Percentiles rank a stretch among this genome's conserved stretches.
Conservation (phyloP, 1,140 invertebrate species). For the Trachymyrmex septentrionalis region DNA sequence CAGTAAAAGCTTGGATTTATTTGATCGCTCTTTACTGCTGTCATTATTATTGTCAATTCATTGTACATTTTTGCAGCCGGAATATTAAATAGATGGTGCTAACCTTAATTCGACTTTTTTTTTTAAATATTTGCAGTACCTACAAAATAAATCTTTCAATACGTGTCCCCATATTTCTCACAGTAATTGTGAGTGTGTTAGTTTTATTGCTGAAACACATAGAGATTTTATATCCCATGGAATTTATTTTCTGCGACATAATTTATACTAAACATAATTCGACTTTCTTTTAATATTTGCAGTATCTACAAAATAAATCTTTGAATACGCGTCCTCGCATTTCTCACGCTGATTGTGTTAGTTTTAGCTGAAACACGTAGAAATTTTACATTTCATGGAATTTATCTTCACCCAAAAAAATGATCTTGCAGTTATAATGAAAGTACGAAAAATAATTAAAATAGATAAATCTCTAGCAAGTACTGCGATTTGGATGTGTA, state of each 20-base stretch:
- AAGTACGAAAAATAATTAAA: too few relatives aligned
- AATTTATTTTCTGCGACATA: constrained; percentile 21
- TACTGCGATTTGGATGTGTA: too few relatives aligned
- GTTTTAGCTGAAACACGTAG: constrained; percentile 14
- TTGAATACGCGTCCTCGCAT: constrained; percentile 11
- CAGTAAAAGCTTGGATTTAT: constrained; percentile 13
- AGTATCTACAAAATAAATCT: constrained; percentile 1
- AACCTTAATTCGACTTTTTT: background rate
- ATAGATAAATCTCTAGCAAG: too few relatives aligned
- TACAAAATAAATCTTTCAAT: constrained; percentile 28
- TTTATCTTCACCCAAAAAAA: background rate
- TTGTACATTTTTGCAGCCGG: background rate
- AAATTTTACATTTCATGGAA: background rate
- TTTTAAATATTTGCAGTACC: background rate
- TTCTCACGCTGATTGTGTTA: constrained; percentile 23
- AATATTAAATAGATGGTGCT: background rate
- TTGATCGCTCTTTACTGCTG: background rate
- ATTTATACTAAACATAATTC: constrained; percentile 3
- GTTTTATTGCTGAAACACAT: constrained; percentile 4
- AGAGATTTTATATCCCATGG: background rate
- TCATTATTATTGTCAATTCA: background rate
- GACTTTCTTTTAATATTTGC: constrained; percentile 2
- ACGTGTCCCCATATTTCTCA: constrained; percentile 11
- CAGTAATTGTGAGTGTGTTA: constrained; percentile 7
- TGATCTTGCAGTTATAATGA: too few relatives aligned